These are phyloP conservation scores for Bergia sp. DNA, from an alignment of 92 coral and sea anemone genomes.

Conservation along the genomic window DNA sequence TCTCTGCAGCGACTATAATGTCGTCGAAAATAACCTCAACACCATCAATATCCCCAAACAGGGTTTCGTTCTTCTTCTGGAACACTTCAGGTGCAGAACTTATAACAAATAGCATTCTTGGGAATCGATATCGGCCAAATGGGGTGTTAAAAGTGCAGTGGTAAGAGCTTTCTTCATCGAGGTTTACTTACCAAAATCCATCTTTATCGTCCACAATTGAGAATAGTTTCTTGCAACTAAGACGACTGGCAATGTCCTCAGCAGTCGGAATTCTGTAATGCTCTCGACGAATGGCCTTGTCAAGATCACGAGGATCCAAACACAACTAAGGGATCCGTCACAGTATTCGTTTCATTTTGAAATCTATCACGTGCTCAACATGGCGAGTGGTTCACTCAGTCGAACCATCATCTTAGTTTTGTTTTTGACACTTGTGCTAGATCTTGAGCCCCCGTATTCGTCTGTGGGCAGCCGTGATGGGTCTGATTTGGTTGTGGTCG, in stretches of 20 bases:
- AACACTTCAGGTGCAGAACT: slow-evolving; percentile 36
- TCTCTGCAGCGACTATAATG: too few relatives aligned
- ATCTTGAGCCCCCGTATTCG: too few relatives aligned
- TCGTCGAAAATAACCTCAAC: too few relatives aligned
- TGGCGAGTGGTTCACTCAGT: too few relatives aligned
- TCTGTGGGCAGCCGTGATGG: too few relatives aligned
- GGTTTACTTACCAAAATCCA: slow-evolving; percentile 36
- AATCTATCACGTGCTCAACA: too few relatives aligned
- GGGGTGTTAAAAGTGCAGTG: slow-evolving; percentile 47
- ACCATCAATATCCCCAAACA: too few relatives aligned
- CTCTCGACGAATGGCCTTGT: slow-evolving; percentile 44
- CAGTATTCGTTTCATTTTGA: too few relatives aligned
- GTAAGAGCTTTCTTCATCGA: slow-evolving; percentile 45
- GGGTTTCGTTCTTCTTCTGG: slow-evolving; percentile 8
- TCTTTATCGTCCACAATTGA: slow-evolving; percentile 33
- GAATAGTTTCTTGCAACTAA: slow-evolving; percentile 47
- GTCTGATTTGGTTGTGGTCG: too few relatives aligned
- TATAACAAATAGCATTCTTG: slow-evolving; percentile 46
- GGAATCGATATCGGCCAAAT: slow-evolving; percentile 44
- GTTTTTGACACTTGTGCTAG: too few relatives aligned
- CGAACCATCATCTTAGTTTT: neutral
- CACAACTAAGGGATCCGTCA: neutral
- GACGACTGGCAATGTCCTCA: slow-evolving; percentile 48
- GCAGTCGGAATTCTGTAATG: slow-evolving; percentile 47
- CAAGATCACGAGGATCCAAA: slow-evolving; percentile 50